Evolutionary conservation across 2,888 invertebrate species (phyloP).

Genomic region (Ecdyonurus torrentis): DNA sequence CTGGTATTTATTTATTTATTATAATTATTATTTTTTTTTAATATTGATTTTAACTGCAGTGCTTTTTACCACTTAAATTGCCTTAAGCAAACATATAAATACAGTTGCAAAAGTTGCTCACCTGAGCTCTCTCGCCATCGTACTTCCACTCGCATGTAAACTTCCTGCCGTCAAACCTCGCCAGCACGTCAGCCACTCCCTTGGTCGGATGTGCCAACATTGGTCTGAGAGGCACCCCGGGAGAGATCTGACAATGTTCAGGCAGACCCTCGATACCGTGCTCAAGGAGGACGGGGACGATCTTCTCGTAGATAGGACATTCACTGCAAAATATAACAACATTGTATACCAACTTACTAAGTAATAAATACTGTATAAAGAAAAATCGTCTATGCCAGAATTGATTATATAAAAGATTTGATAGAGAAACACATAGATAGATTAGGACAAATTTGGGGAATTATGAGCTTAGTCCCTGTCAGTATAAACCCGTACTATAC

Average conservation of each 20-base stretch:
- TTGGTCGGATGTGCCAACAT: conserved; percentile 98
- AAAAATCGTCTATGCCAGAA: background rate
- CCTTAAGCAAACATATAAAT: background rate
- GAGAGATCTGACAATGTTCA: conserved; percentile 65
- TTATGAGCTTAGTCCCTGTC: no score
- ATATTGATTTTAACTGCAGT: conserved; percentile 5
- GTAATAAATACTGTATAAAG: conserved; percentile 5
- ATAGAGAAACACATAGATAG: no score
- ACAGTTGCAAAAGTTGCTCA: conserved; percentile 24
- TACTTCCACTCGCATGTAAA: conserved; percentile 99
- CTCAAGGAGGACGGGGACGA: conserved; percentile 60
- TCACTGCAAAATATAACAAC: conserved; percentile 39
- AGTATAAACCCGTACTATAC: no score
- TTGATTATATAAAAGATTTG: no score
- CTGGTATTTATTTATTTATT: no score
- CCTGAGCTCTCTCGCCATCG: conserved; percentile 96
- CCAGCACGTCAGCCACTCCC: conserved; percentile 76
- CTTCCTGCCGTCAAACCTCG: conserved; percentile 63
- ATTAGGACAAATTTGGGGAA: background rate
- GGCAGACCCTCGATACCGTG: conserved; percentile 61
- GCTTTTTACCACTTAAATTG: no score
- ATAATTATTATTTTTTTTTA: no score
- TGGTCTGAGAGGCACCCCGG: conserved; percentile 89
- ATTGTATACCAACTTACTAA: background rate
- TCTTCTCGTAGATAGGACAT: conserved; percentile 83